These are phyloP conservation scores for Gymnarchus niloticus DNA, from an alignment of 2,113 vertebrate genomes.

Conservation along the genomic window DNA sequence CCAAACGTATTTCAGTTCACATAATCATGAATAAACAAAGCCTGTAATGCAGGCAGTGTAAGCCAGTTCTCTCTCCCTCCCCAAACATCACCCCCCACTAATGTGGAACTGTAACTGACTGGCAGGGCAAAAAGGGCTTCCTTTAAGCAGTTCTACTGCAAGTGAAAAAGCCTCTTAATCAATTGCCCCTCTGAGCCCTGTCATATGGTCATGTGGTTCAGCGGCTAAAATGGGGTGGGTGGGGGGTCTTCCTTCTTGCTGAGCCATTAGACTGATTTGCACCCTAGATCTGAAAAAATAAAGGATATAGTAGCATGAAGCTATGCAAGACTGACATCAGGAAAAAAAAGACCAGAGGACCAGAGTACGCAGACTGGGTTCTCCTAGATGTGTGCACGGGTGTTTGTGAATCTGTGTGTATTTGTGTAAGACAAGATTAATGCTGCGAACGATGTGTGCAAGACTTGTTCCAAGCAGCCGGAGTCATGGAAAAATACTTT, in stretches of 20 bases:
- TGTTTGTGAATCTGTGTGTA: neutral
- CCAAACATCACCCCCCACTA: neutral
- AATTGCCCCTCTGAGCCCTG: neutral
- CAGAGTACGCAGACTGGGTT: neutral
- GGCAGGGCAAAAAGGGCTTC: neutral
- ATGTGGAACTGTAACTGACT: neutral
- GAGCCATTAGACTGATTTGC: neutral
- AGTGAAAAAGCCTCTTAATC: neutral
- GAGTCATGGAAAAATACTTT: neutral
- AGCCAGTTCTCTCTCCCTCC: too few relatives aligned
- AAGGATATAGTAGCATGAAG: neutral
- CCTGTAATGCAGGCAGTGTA: neutral
- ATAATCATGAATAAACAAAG: neutral
- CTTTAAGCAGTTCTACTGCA: neutral
- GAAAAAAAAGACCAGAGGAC: neutral
- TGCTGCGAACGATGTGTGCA: neutral
- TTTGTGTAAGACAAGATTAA: neutral
- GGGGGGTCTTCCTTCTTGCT: neutral
- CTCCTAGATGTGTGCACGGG: neutral
- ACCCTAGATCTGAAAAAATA: neutral
- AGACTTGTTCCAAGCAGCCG: neutral
- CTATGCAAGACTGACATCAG: neutral
- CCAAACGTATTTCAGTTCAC: neutral
- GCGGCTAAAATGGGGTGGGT: neutral
- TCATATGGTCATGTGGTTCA: neutral